Evolutionary conservation across 2,113 vertebrate genomes (phyloP), one percentile per base, ranked within the genome.

Genomic region (Recurvirostra avosetta): DNA sequence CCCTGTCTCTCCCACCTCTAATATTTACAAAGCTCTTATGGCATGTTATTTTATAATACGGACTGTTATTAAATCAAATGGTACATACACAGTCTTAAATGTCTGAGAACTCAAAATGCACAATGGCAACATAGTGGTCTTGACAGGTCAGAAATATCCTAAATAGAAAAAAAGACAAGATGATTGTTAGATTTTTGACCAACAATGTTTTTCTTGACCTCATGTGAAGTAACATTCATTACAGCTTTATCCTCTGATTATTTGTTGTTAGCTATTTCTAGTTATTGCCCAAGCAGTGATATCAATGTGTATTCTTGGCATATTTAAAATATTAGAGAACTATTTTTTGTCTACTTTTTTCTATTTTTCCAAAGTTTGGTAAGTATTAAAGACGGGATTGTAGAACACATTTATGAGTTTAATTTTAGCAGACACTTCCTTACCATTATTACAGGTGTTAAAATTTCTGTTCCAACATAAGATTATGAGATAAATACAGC

Each of bases 1-100:
- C 2, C 0, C 1, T 27, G 5, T 20, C 17, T 47, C 23, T 77
- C 12, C 14, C 36, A 36, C 2, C 9, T 61, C 15, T 22, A 32
- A 25, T 3, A 50, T 9, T 15, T 32, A 52, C 5, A 82, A 62
- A 74, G 53, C 43, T 75, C 18, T 66, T n/a, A 47, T 58, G n/a
- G 18, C 4, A 40, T 14, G 3, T 22, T 59, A 16, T 63, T 71
- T 92, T 74, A n/a, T 70, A 67, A 40, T 53, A 49, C 7, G 66
- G 11, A 70, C 32, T 19, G 11, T 43, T 62, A 67, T 43, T 78
- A 58, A 81, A 62, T 52, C 11, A 70, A 36, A 74, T 34, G 2
- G 1, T 26, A 52, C 11, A 43, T 8, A 45, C 4, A 27, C 3
- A 26, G 6, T 72, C 25, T 36, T 40, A 53, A 88, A 63, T 30